Conservation (phyloP, 2,113 vertebrate species). For the Narcine bancroftii region DNA sequence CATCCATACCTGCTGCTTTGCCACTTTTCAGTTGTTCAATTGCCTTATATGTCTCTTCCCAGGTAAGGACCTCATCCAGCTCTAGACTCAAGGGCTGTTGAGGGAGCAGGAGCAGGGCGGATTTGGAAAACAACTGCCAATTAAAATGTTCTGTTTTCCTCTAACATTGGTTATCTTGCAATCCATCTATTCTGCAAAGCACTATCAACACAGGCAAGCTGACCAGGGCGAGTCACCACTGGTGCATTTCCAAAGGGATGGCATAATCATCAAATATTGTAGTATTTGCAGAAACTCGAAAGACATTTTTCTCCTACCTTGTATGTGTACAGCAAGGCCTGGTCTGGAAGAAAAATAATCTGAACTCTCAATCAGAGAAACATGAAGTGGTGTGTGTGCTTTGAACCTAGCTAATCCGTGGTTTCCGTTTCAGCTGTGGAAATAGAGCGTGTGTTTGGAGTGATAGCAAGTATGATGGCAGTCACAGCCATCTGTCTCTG, state of each 20-base stretch:
- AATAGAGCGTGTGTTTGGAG: constrained; percentile 55
- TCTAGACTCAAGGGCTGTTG: too few relatives aligned
- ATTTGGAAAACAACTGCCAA: not conserved
- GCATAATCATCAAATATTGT: not conserved
- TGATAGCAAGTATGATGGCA: constrained; percentile 58
- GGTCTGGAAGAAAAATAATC: not conserved
- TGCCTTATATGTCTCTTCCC: too few relatives aligned
- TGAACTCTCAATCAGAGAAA: not conserved
- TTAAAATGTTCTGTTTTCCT: not conserved
- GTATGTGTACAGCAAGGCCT: not conserved
- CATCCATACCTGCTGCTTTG: too few relatives aligned
- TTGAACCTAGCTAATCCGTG: not conserved
- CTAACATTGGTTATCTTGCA: not conserved
- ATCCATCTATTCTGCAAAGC: not conserved
- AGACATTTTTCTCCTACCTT: not conserved
- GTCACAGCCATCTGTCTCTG: constrained; percentile 54
- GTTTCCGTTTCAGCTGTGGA: constrained; percentile 48
- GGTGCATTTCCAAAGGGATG: not conserved
- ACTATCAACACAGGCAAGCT: not conserved
- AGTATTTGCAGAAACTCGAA: not conserved
- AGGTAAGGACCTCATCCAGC: too few relatives aligned
- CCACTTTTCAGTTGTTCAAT: too few relatives aligned
- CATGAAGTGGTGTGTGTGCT: not conserved
- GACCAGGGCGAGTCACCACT: too few relatives aligned
- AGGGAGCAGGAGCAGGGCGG: too few relatives aligned